Conservation (phyloP, 1,140 invertebrate genomes). For the Bombus terrestris region DNA sequence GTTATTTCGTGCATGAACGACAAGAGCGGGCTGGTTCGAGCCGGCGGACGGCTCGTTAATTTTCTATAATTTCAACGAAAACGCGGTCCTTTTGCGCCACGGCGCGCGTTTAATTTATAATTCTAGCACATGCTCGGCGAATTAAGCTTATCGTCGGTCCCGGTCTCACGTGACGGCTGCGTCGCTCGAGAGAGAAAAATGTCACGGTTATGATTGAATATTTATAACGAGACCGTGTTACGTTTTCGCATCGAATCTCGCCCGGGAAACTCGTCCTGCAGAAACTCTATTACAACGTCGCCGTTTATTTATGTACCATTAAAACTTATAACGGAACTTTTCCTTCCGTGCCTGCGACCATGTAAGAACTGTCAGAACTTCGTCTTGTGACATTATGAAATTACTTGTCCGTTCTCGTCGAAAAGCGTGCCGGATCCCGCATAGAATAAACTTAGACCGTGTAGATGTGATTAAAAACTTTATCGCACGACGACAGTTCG, state of each 20-base stretch:
- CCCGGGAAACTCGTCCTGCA: conserved; percentile 42
- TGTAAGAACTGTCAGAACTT: conserved; percentile 57
- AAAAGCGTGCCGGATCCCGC: conserved; percentile 22
- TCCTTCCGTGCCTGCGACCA: conserved; percentile 42
- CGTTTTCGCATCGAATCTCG: conserved; percentile 53
- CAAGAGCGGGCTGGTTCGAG: background rate
- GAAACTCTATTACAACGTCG: conserved; percentile 65
- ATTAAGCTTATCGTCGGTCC: conserved; percentile 37
- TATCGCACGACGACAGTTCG: conserved; percentile 12
- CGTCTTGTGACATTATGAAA: conserved; percentile 49
- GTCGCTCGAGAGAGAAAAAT: conserved; percentile 2
- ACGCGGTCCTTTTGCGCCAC: background rate
- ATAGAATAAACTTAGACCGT: conserved; percentile 20
- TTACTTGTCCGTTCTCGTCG: conserved; percentile 47
- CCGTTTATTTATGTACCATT: conserved; percentile 68
- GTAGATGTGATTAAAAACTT: conserved; percentile 40
- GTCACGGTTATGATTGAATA: conserved; percentile 56
- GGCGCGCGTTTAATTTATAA: conserved; percentile 14
- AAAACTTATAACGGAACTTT: conserved; percentile 65
- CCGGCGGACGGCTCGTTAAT: conserved; percentile 32
- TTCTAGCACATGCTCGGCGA: conserved; percentile 31
- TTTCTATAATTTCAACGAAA: conserved; percentile 35
- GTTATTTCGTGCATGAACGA: conserved; percentile 26
- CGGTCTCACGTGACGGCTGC: conserved; percentile 7
- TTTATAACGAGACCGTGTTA: conserved; percentile 61